Evolutionary conservation across 2,113 vertebrate genomes (phyloP).

Genomic region (Mungos mungo): DNA sequence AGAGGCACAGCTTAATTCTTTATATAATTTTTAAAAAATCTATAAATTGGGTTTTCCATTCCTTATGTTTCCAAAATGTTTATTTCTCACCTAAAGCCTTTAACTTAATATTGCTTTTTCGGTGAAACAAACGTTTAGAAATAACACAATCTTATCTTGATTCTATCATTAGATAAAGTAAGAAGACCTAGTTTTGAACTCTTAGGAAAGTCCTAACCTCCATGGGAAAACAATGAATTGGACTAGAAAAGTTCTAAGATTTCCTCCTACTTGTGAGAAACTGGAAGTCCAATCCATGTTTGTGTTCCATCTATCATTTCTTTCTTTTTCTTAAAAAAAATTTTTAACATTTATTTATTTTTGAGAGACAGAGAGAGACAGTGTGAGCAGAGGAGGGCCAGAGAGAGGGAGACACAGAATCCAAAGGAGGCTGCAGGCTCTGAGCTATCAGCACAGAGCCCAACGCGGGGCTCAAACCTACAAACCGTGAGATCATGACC

Average conservation of each 20-base stretch:
- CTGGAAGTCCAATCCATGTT: not conserved
- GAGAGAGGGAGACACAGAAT: too few species aligned
- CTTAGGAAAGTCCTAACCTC: not conserved
- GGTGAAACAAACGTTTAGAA: conserved; percentile 28
- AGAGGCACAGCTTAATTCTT: conserved; percentile 47
- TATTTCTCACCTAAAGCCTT: conserved; percentile 21
- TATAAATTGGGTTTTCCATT: conserved; percentile 16
- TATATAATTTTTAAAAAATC: conserved; percentile 4
- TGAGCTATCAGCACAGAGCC: too few species aligned
- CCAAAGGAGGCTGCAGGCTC: too few species aligned
- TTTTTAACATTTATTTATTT: too few species aligned
- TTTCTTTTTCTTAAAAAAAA: too few species aligned
- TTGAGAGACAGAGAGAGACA: too few species aligned
- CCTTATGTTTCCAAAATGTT: conserved; percentile 5
- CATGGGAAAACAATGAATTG: not conserved
- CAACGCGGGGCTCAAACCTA: too few species aligned
- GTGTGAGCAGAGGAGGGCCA: too few species aligned
- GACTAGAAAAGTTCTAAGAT: conserved; percentile 27
- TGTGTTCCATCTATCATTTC: conserved; percentile 23
- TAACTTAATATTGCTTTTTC: conserved; percentile 12
- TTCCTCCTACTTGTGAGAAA: not conserved
- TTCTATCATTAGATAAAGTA: conserved; percentile 26
- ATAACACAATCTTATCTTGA: conserved; percentile 20
- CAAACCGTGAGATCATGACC: too few species aligned
- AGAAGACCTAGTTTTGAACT: conserved; percentile 32